A percentile compares a stretch with the other conserved stretches of the same genome.
Evolutionary conservation across 2,797 vertebrate genomes (phyloP).

Genomic region (Podarcis siculus): DNA sequence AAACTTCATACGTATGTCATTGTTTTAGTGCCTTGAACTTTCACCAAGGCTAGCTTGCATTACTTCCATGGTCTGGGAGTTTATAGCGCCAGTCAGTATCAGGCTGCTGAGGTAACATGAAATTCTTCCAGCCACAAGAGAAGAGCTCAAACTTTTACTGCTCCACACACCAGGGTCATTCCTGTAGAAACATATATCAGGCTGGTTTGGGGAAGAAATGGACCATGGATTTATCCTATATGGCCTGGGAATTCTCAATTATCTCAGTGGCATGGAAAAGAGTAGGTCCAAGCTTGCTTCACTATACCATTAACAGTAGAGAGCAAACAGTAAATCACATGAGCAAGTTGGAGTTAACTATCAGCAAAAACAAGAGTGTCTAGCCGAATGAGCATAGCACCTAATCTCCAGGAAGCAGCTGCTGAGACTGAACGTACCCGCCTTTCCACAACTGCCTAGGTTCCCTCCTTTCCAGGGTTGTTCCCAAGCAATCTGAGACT

Average conservation of each 20-base stretch:
- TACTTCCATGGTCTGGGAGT: neutral
- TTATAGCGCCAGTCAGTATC: neutral
- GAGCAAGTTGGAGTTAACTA: no score
- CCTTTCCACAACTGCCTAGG: no score
- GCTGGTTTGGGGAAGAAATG: neutral
- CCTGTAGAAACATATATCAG: neutral
- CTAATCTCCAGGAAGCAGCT: no score
- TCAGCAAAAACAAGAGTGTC: no score
- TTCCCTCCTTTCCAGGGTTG: no score
- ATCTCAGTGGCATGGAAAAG: neutral
- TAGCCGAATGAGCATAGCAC: no score
- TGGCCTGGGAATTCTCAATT: neutral
- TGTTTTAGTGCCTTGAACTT: neutral
- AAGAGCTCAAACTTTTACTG: neutral
- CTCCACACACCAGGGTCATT: neutral
- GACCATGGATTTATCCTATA: neutral
- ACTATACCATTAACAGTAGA: neutral
- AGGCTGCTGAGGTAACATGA: neutral
- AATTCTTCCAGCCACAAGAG: neutral
- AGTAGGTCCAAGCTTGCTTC: neutral
- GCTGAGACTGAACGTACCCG: no score
- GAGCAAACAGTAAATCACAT: no score
- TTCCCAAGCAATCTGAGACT: no score
- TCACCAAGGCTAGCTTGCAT: neutral
- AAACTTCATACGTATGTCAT: neutral